Evolutionary conservation across 2,888 invertebrate species (phyloP).

Genomic region (Leptothorax acervorum): DNA sequence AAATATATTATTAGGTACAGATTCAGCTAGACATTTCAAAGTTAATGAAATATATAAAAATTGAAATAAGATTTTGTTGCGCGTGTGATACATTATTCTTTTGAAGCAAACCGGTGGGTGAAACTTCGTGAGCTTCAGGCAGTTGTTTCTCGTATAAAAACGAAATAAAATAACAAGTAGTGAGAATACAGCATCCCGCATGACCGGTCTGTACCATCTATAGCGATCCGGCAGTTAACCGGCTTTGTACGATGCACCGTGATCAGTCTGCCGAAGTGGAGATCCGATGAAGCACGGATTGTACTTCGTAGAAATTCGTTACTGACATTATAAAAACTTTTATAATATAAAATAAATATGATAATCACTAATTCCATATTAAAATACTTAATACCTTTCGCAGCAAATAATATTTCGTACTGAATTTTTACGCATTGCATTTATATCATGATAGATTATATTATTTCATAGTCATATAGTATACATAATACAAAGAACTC

Average conservation of each 20-base stretch:
- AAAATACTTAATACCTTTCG: background rate
- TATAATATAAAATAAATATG: background rate
- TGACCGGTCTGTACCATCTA: slow-evolving; percentile 49
- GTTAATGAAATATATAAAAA: background rate
- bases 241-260: slow-evolving; percentile 36
- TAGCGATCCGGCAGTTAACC: slow-evolving; percentile 51
- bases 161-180: slow-evolving; percentile 61
- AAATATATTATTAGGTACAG: background rate
- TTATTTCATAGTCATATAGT: background rate
- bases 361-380: background rate
- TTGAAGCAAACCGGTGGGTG: slow-evolving; percentile 42
- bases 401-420: background rate
- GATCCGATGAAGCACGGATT: slow-evolving; percentile 22
- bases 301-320: background rate
- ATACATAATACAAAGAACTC: background rate
- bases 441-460: background rate
- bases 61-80: slow-evolving; percentile 58
- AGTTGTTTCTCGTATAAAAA: slow-evolving; percentile 57
- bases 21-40: background rate
- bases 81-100: slow-evolving; percentile 60
- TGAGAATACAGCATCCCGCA: slow-evolving; percentile 45
- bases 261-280: slow-evolving; percentile 45
- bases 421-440: background rate
- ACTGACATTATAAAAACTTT: background rate
- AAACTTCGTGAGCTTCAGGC: slow-evolving; percentile 61